Conservation (phyloP, 2,113 vertebrate species). For the Chamaea fasciata region DNA sequence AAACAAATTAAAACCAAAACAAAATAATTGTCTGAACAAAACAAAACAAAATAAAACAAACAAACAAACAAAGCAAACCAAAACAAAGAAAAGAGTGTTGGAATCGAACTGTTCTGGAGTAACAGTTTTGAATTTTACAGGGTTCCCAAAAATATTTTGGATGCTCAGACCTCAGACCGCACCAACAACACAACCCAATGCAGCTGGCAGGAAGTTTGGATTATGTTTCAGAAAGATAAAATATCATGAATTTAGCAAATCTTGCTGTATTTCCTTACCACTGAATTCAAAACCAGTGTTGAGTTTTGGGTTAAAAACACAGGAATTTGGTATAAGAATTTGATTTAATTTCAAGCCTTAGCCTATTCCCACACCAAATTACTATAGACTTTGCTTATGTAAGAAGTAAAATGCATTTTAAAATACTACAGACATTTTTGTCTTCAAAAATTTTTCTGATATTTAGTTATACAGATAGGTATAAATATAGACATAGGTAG, state of each 20-base stretch:
- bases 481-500: not conserved
- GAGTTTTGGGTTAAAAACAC: not conserved
- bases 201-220: not conserved
- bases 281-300: not conserved
- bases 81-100: not conserved
- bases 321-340: not conserved
- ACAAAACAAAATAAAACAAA: too few species aligned
- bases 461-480: not conserved
- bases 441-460: not conserved
- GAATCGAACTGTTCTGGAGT: not conserved
- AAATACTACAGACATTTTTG: not conserved
- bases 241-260: not conserved
- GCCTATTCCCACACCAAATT: not conserved
- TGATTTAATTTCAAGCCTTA: not conserved
- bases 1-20: not conserved
- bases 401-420: not conserved
- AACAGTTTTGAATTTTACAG: not conserved
- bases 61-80: too few species aligned
- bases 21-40: not conserved
- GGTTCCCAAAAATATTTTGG: not conserved
- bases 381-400: not conserved
- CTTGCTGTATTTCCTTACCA: not conserved
- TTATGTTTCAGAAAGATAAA: not conserved
- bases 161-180: not conserved
- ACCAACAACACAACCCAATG: not conserved